These are phyloP conservation scores for Chrysolina oricalcia DNA, from an alignment of 2,888 invertebrate genomes.

Conservation along the genomic window DNA sequence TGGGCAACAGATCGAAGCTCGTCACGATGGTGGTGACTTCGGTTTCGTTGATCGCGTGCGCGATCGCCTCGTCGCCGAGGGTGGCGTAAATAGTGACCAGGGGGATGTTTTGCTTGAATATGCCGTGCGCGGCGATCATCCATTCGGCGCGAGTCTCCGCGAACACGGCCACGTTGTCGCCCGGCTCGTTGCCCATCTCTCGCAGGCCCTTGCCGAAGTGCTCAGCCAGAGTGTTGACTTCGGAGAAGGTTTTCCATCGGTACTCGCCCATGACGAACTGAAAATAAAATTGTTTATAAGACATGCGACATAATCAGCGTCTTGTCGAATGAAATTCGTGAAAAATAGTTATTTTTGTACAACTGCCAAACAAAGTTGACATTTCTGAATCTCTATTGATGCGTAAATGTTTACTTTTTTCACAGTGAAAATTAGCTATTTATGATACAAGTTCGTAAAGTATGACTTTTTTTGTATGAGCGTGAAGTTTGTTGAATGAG, in stretches of 20 bases:
- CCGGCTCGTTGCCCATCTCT: constrained; percentile 83
- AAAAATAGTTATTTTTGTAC: no score
- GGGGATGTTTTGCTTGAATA: constrained; percentile 95
- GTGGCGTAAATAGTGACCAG: constrained; percentile 98
- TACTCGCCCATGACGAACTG: constrained; percentile 95
- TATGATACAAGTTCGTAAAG: no score
- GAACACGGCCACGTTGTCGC: constrained; percentile 90
- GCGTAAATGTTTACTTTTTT: no score
- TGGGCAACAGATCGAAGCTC: constrained; percentile 91
- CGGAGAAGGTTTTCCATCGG: constrained; percentile 88
- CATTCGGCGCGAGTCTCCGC: constrained; percentile 98
- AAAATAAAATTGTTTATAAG: constrained; percentile 54
- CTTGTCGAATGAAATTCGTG: no score
- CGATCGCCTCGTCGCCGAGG: constrained; percentile 94
- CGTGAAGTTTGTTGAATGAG: no score
- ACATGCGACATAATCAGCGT: neutral
- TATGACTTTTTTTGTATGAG: no score
- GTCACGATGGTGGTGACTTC: constrained; percentile 96
- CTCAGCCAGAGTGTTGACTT: constrained; percentile 84
- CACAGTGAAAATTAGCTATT: no score
- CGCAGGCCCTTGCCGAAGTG: constrained; percentile 90
- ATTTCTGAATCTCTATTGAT: no score
- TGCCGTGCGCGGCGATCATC: constrained; percentile 97
- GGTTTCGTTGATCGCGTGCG: constrained; percentile 97
- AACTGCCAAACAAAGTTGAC: no score